Conservation (phyloP, 35 echinoderm and acorn worm species). For the Apostichopus japonicus region DNA sequence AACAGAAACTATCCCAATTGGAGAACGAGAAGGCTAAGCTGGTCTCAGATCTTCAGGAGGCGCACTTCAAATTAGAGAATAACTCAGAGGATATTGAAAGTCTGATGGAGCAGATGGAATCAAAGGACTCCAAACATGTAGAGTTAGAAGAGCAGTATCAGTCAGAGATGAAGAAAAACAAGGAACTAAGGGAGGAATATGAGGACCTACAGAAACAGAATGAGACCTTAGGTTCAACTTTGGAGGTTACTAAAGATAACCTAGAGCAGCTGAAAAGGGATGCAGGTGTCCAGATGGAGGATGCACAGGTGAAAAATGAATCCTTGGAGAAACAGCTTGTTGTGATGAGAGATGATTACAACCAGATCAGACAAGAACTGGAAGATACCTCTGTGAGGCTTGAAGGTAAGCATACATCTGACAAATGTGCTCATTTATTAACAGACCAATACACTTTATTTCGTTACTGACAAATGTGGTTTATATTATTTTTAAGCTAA, state of each 20-base stretch:
- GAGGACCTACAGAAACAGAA: conserved; percentile 21
- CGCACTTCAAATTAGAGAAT: conserved; percentile 66
- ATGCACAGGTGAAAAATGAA: not conserved
- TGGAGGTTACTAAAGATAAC: conserved; percentile 41
- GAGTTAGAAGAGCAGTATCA: conserved; percentile 45
- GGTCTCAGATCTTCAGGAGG: conserved; percentile 46
- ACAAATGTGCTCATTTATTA: not conserved
- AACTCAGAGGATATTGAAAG: conserved; percentile 58
- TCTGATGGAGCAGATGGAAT: conserved; percentile 40
- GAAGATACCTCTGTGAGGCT: not conserved
- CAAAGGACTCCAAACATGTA: conserved; percentile 13
- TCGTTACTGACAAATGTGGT: too few species aligned
- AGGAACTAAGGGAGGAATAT: conserved; percentile 22
- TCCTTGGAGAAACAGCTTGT: conserved; percentile 7
- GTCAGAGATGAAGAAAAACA: conserved; percentile 43
- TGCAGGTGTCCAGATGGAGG: not conserved
- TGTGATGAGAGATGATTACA: conserved; percentile 12
- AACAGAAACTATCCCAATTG: conserved; percentile 18
- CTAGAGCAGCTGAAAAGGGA: conserved; percentile 51
- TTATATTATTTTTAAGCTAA: too few species aligned
- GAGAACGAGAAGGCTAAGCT: conserved; percentile 23
- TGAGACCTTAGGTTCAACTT: not conserved
- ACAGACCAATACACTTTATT: not conserved
- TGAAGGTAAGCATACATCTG: conserved; percentile 19
- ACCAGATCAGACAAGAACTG: not conserved